phyloP scores from a whole-genome alignment of 2,113 vertebrate species.

The Bungarus multicinctus region DNA sequence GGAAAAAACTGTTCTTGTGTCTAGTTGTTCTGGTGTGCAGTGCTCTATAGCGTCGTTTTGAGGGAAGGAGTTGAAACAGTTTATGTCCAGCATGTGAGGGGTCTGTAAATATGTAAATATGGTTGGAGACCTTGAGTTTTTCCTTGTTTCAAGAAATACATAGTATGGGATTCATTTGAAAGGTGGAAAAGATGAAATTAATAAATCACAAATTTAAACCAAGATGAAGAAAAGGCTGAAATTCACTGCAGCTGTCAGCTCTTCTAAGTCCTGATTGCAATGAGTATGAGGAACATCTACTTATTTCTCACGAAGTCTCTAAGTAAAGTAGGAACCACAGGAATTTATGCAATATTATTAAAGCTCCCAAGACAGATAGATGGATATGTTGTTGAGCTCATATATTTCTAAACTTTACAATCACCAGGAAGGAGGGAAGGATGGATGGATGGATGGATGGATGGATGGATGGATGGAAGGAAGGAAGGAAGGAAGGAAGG shows the following conservation, averaged over 20 bases:
- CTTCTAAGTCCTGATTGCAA: neutral
- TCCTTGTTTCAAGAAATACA: neutral
- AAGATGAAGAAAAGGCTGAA: neutral
- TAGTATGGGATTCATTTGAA: neutral
- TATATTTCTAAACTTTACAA: neutral
- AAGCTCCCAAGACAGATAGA: neutral
- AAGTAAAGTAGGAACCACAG: neutral
- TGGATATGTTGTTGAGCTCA: neutral
- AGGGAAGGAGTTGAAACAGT: too few species aligned
- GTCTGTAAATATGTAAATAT: too few species aligned
- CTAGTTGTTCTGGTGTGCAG: too few species aligned
- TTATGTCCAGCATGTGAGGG: too few species aligned
- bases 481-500: neutral
- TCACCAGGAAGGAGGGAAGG: neutral
- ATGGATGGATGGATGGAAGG: too few species aligned
- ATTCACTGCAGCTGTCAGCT: neutral
- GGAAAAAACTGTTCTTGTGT: too few species aligned
- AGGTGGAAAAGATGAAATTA: neutral
- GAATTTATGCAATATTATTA: neutral
- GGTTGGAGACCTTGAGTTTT: neutral
- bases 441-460: too few species aligned
- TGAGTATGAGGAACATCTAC: neutral
- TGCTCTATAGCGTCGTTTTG: too few species aligned
- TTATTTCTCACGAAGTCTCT: neutral
- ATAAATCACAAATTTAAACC: neutral